phyloP scores from a whole-genome alignment of 2,888 invertebrate genomes.

The Drosophila paranaensis region DNA sequence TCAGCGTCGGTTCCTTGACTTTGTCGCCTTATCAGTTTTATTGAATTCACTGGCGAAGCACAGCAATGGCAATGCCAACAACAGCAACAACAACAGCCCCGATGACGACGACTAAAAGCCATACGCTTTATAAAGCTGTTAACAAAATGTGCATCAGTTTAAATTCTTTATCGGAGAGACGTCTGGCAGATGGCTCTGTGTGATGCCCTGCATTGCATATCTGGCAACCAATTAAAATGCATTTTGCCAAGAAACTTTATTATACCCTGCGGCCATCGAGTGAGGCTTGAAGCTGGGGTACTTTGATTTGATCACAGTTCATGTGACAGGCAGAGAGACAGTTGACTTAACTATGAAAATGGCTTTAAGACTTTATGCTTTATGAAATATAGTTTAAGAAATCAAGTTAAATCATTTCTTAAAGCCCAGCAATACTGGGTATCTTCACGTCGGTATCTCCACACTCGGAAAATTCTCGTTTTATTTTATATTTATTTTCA shows the following conservation, averaged over 20 bases:
- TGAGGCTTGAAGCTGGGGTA: background rate
- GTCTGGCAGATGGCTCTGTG: constrained; percentile 59
- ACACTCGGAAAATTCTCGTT: constrained; percentile 2
- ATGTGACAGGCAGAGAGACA: background rate
- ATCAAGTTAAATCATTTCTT: no score
- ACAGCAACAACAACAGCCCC: constrained; percentile 11
- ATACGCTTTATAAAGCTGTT: constrained; percentile 82
- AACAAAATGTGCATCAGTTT: constrained; percentile 83
- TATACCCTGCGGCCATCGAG: constrained; percentile 1
- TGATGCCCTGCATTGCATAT: constrained; percentile 80
- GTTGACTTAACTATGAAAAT: background rate
- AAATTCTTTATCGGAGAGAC: constrained; percentile 80
- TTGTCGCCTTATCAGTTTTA: constrained; percentile 81
- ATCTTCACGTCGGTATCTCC: background rate
- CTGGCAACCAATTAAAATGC: constrained; percentile 83
- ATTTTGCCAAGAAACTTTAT: constrained; percentile 68
- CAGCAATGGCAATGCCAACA: constrained; percentile 34
- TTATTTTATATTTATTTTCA: constrained; percentile 25
- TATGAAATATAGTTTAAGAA: background rate
- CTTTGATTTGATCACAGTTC: background rate
- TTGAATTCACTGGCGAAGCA: constrained; percentile 57
- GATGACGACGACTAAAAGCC: constrained; percentile 63
- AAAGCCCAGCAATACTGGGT: background rate
- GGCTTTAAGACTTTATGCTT: background rate
- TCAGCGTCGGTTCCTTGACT: constrained; percentile 63